Base-by-base conservation (phyloP, 1,140 invertebrate genomes). In the Brachystomella parvula region DNA sequence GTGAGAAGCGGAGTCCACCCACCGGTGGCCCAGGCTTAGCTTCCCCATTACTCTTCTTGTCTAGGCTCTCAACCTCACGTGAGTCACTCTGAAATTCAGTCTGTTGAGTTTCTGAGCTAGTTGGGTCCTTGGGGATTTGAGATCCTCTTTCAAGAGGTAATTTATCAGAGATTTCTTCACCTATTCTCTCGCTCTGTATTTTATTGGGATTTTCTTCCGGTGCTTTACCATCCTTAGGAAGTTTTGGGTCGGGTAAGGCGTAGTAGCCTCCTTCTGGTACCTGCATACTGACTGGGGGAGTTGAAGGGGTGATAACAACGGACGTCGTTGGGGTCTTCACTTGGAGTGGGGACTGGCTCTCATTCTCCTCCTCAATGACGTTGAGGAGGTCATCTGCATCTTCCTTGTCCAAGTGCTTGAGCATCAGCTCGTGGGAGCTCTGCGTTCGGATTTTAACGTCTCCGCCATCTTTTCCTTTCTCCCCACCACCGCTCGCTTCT, bases 261-360 rank as follows among this genome's bases (percentile, higher is more conserved):
- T 28, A 68, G 61, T 28, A 28, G 31, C 9, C 21, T 59, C 24
- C 47, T 29, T n/a, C 28, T 19, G n/a, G 44, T 24, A 17, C 24
- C 49, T 63, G 17, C 24, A 32, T 31, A 30, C 21, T 21, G 32
- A 73, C 69, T 26, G 71, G 71, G 9, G 71, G 71, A 26, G 71
- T 73, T 17, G 68, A 70, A 15, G 71, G 71, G 2, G 69, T 71
- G 32, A 73, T 70, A 28, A 75, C 69, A 60, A 71, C 64, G 59
- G 69, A 60, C 3, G 74, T 62, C 1, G 53, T 62, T 6, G 49
- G 49, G 12, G 24, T 53, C 24, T 53, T 53, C 15, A 53, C 49
- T 24, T 53, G 49, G 24, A 53, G 49, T 24, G 49, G 49, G 6
- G 49, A 53, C 9, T 6, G 12, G 39, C 9, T n/a, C 21, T 53